These are phyloP conservation scores for Valencia hispanica DNA, from an alignment of 2,797 vertebrate genomes.

Conservation along the genomic window DNA sequence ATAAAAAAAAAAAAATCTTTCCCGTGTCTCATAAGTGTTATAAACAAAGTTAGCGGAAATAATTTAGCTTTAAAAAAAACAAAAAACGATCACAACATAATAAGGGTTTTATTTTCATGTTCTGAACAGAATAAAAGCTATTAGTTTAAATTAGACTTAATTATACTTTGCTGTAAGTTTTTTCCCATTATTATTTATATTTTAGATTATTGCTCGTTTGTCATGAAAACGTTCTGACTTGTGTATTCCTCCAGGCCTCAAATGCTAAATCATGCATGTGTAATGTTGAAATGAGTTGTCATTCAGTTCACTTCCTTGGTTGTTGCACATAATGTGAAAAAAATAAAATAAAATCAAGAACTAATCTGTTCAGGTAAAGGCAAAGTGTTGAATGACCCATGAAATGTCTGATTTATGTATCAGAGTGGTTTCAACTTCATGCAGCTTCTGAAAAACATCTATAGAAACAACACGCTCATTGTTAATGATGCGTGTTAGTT, in stretches of 20 bases:
- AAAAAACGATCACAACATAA: neutral
- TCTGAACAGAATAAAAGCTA: neutral
- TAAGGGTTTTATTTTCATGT: neutral
- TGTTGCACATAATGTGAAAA: slow-evolving; percentile 5
- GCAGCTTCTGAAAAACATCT: slow-evolving; percentile 1
- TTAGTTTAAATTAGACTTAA: neutral
- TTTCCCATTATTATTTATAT: neutral
- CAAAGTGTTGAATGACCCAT: slow-evolving; percentile 18
- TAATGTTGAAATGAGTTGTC: neutral
- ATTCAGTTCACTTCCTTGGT: slow-evolving; percentile 10
- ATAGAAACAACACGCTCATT: neutral
- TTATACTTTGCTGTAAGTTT: neutral
- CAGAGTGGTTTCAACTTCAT: neutral
- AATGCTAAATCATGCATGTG: neutral
- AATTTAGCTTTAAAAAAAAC: neutral
- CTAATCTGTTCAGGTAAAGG: slow-evolving; percentile 2
- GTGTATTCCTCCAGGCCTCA: neutral
- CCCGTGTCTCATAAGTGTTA: neutral
- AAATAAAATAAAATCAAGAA: too few relatives aligned
- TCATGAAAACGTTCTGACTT: neutral
- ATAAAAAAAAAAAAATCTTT: neutral
- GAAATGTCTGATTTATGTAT: slow-evolving; percentile 5
- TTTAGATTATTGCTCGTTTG: neutral
- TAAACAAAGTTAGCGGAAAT: neutral
- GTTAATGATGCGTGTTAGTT: neutral